A percentile compares a stretch with the other conserved stretches of the same genome.
These are phyloP conservation scores for Cremastinae sp. DNA, from an alignment of 2,888 invertebrate genomes.

Conservation along the genomic window DNA sequence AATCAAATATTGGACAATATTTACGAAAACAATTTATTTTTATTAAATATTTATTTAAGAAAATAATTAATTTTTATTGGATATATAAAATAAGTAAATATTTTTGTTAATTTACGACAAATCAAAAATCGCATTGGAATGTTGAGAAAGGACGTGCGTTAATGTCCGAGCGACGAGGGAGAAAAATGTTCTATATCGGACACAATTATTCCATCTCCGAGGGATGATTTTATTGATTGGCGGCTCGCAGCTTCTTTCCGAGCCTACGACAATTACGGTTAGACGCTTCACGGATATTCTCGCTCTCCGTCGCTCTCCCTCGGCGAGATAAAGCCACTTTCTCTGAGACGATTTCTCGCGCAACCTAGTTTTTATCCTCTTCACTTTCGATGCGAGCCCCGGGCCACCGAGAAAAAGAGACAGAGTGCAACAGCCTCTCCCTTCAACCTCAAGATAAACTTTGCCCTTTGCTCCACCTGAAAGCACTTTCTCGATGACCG, in stretches of 20 bases:
- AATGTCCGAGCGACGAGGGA: conserved; percentile 17
- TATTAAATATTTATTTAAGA: too few species aligned
- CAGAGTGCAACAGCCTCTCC: conserved; percentile 36
- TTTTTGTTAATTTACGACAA: too few species aligned
- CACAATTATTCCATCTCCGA: conserved; percentile 64
- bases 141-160: too few species aligned
- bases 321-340: conserved; percentile 23
- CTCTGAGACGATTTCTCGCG: conserved; percentile 27
- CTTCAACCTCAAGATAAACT: conserved; percentile 25
- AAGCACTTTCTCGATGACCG: too few species aligned
- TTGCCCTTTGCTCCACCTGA: conserved; percentile 6
- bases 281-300: conserved; percentile 39
- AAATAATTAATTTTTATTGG: too few species aligned
- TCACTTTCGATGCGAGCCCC: conserved; percentile 41
- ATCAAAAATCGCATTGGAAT: too few species aligned
- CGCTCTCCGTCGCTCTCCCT: conserved; percentile 53
- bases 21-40: too few species aligned
- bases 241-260: conserved; percentile 66
- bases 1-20: too few species aligned
- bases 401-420: too few species aligned
- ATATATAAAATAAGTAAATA: too few species aligned
- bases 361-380: conserved; percentile 54
- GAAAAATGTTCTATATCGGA: conserved; percentile 62
- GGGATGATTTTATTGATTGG: conserved; percentile 74
- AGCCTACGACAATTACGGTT: conserved; percentile 26